Percentiles rank a stretch among this genome's conserved stretches.
Conservation (phyloP, 2,888 invertebrate genomes). For the Zeuzera pyrina region DNA sequence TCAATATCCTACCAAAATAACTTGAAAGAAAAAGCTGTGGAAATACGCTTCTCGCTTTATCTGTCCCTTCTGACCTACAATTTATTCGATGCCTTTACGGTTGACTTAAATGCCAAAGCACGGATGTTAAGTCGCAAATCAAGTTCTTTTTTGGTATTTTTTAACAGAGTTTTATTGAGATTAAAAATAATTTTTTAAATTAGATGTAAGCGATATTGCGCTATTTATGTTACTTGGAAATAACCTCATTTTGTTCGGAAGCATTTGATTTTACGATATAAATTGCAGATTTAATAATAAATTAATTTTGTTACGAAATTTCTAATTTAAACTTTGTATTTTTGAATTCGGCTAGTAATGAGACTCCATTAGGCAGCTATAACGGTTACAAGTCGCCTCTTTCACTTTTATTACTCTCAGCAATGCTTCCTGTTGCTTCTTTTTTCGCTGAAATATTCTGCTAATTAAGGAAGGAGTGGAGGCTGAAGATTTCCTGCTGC, state of each 20-base stretch:
- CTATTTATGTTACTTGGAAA: no score
- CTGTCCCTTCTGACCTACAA: slow-evolving; percentile 71
- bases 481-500: slow-evolving; percentile 63
- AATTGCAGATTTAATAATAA: not conserved
- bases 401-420: slow-evolving; percentile 48
- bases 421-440: slow-evolving; percentile 53
- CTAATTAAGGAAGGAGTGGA: slow-evolving; percentile 66
- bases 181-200: not conserved
- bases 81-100: slow-evolving; percentile 68
- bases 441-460: slow-evolving; percentile 61
- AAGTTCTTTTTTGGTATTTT: slow-evolving; percentile 41
- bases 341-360: not conserved
- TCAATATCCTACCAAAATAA: slow-evolving; percentile 55
- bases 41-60: slow-evolving; percentile 56
- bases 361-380: slow-evolving; percentile 30
- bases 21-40: slow-evolving; percentile 45
- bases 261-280: no score
- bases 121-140: slow-evolving; percentile 58
- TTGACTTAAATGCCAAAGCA: slow-evolving; percentile 69
- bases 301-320: not conserved
- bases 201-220: not conserved
- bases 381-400: slow-evolving; percentile 43
- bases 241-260: no score
- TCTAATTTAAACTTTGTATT: no score
- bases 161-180: not conserved